Base-by-base conservation (phyloP, 2,888 invertebrate genomes). In the Elegia similella region DNA sequence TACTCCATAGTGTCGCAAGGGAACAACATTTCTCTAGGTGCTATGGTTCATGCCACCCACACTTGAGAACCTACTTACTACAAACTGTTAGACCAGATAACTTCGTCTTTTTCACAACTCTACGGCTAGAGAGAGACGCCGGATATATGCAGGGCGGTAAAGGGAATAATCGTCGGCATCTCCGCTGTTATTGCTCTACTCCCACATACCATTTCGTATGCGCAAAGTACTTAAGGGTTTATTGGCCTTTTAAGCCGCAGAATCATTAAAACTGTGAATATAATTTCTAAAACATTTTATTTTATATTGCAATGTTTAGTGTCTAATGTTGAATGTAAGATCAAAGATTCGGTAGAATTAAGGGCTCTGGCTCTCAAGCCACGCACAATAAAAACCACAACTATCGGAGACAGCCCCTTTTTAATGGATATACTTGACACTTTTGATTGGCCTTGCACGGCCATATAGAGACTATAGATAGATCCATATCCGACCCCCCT, bases 131-230 rank as follows among this genome's bases (percentile, higher is more conserved):
- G 53, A 44, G 63, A 60, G 64, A 61, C 42, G 44, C 44, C 46
- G 42, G 52, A 52, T 52, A 52, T 52, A 57, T 58, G 57, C 61
- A 64, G 61, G 61, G 64, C 57, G 42, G 48, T 50, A 63, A 67
- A 70, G 69, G 76, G 73, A 75, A 76, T 77, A 79, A 87, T 85
- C 82, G 72, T 76, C 76, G 70, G 75, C 80, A 80, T 83, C 81
- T 81, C 70, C 69, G 72, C 75, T 79, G 77, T 78, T 80, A 79
- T 79, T 72, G 72, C 73, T 50, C 50, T 70, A 80, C 87, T 73
- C 86, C 88, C 85, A 87, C 87, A 75, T 72, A 69, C 72, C 74
- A 72, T 73, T 75, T 73, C 72, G 67, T 72, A 72, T 65, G 63
- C 75, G 75, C 73, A 66, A 76, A 75, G 78, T 69, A 59, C 65